Evolutionary conservation across 2,113 vertebrate genomes (phyloP).

Genomic region (Stomatorhinus ivindoensis): DNA sequence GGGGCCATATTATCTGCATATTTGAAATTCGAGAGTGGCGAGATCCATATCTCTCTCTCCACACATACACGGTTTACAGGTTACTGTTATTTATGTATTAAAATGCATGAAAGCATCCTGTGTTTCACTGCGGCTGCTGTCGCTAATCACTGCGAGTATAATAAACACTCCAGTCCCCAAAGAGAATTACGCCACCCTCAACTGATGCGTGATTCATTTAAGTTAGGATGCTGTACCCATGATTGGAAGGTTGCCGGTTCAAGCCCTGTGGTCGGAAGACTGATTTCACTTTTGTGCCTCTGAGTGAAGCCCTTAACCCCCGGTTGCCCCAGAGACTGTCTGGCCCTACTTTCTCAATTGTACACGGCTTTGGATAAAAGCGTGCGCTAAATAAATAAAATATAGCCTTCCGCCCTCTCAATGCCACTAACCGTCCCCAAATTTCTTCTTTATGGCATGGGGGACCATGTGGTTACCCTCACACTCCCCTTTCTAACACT

Average conservation of each 20-base stretch:
- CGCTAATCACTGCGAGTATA: background rate
- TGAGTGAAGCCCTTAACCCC: background rate
- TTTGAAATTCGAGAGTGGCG: background rate
- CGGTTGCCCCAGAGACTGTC: background rate
- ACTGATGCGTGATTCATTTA: background rate
- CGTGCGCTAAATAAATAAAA: background rate
- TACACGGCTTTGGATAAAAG: background rate
- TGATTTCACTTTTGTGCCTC: background rate
- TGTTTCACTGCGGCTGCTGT: conserved; percentile 1
- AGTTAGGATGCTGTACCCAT: background rate
- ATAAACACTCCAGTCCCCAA: background rate
- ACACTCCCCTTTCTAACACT: background rate
- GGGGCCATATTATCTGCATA: background rate
- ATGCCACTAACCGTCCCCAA: background rate
- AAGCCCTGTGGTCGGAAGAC: background rate
- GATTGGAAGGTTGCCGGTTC: background rate
- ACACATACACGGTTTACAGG: background rate
- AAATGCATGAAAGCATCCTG: conserved; percentile 10
- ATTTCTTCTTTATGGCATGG: conserved; percentile 14
- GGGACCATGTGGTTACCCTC: background rate
- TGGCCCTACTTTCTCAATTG: background rate
- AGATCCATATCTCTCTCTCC: background rate
- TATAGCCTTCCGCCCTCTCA: background rate
- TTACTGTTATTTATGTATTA: background rate
- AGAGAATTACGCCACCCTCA: background rate